Evolutionary conservation across 1,140 invertebrate species (phyloP).

Genomic region (Papilio helenus): DNA sequence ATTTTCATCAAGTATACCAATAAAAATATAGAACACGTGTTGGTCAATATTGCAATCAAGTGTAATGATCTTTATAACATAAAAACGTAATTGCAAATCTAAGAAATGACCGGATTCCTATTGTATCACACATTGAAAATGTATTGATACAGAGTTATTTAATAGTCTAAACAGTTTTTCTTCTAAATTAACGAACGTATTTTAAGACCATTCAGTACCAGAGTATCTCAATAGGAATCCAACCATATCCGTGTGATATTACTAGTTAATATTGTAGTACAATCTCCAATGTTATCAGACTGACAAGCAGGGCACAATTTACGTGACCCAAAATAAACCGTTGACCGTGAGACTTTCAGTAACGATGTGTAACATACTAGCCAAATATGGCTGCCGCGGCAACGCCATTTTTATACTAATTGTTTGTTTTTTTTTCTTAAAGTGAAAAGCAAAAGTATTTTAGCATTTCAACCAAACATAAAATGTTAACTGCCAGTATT

Average conservation of each 20-base stretch:
- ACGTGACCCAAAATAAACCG: constrained; percentile 16
- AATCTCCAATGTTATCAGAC: neutral
- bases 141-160: no score
- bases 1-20: neutral
- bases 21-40: no score
- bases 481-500: neutral
- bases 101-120: neutral
- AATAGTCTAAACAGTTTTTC: no score
- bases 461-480: neutral
- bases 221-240: neutral
- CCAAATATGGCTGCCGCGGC: neutral
- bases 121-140: neutral
- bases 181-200: no score
- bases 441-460: constrained; percentile 1
- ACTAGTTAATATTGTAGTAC: neutral
- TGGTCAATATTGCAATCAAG: no score
- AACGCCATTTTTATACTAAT: neutral
- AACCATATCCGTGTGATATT: neutral
- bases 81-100: neutral
- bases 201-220: no score
- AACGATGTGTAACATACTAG: constrained; percentile 3
- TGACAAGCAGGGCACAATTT: constrained; percentile 7
- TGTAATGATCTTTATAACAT: neutral
- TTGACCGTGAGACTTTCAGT: constrained; percentile 13
- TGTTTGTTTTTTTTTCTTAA: neutral